Percentiles rank a stretch among this genome's conserved stretches.
These are phyloP conservation scores for Mobula birostris DNA, from an alignment of 2,113 vertebrate species.

Conservation along the genomic window DNA sequence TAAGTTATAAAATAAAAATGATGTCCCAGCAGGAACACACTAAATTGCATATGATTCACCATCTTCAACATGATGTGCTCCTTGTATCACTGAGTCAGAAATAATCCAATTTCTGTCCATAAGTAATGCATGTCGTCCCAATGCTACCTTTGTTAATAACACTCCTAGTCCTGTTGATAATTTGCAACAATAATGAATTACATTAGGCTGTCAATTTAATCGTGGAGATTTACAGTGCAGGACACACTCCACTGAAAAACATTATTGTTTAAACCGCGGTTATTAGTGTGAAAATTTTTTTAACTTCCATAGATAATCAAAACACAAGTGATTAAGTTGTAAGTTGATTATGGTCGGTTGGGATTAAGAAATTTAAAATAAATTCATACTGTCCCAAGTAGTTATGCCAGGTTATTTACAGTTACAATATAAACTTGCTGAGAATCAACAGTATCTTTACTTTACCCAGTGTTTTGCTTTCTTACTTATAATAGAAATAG, in stretches of 20 bases:
- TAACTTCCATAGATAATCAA: neutral
- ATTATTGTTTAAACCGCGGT: conserved; percentile 7
- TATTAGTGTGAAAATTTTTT: neutral
- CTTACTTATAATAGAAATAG: neutral
- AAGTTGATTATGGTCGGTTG: neutral
- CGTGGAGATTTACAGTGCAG: neutral
- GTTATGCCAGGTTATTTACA: neutral
- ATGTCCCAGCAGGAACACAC: too few relatives aligned
- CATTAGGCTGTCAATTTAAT: neutral
- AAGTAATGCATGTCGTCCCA: neutral
- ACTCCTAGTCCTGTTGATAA: neutral
- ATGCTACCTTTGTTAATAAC: neutral
- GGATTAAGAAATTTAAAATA: neutral
- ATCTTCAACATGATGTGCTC: too few relatives aligned
- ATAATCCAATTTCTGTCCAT: too few relatives aligned
- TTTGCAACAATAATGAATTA: conserved; percentile 5
- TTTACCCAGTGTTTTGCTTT: neutral
- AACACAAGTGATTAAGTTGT: neutral
- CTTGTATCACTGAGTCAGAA: too few relatives aligned
- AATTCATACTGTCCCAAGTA: neutral
- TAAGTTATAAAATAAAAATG: too few relatives aligned
- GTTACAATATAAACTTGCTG: neutral
- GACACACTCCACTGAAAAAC: neutral
- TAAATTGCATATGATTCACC: too few relatives aligned
- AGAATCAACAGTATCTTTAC: neutral